These are phyloP conservation scores for Drosophila anomalata DNA, from an alignment of 2,888 invertebrate species.

Conservation along the genomic window DNA sequence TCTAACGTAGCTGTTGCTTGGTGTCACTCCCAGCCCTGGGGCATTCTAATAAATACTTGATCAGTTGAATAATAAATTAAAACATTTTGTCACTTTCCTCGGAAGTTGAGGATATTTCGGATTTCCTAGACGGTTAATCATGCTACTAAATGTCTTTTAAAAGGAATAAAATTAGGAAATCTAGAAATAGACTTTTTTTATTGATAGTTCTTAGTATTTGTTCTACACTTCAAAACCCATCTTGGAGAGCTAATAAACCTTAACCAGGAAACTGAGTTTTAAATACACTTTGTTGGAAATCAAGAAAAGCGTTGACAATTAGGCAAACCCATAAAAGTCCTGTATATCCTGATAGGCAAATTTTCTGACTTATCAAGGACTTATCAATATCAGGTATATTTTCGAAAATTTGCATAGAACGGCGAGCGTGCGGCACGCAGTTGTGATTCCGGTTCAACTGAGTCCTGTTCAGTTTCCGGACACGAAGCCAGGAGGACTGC, in stretches of 20 bases:
- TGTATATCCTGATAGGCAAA: slow-evolving; percentile 30
- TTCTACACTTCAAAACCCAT: not conserved
- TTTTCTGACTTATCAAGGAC: slow-evolving; percentile 28
- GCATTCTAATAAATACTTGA: slow-evolving; percentile 64
- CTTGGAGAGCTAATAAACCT: not conserved
- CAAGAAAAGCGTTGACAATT: slow-evolving; percentile 36
- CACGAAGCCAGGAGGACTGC: slow-evolving; percentile 17
- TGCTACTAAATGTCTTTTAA: not conserved
- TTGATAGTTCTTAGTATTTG: too few relatives aligned
- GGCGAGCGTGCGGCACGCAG: slow-evolving; percentile 37
- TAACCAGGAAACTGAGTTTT: not conserved
- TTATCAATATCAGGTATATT: slow-evolving; percentile 38
- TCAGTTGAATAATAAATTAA: slow-evolving; percentile 68
- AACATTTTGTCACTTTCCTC: slow-evolving; percentile 63
- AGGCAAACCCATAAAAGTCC: slow-evolving; percentile 26
- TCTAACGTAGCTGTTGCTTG: slow-evolving; percentile 22
- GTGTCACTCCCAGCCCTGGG: slow-evolving; percentile 62
- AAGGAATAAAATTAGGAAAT: not conserved
- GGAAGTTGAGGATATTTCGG: slow-evolving; percentile 40
- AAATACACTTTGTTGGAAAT: slow-evolving; percentile 14
- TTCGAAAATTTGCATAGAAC: slow-evolving; percentile 26
- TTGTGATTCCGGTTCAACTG: not conserved
- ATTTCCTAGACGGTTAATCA: slow-evolving; percentile 44
- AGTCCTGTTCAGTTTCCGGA: not conserved
- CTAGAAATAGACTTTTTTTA: not conserved